Evolutionary conservation across 30 jellyfish, hydroid and myxozoan species (phyloP).

Genomic region (Catostylus mosaicus): DNA sequence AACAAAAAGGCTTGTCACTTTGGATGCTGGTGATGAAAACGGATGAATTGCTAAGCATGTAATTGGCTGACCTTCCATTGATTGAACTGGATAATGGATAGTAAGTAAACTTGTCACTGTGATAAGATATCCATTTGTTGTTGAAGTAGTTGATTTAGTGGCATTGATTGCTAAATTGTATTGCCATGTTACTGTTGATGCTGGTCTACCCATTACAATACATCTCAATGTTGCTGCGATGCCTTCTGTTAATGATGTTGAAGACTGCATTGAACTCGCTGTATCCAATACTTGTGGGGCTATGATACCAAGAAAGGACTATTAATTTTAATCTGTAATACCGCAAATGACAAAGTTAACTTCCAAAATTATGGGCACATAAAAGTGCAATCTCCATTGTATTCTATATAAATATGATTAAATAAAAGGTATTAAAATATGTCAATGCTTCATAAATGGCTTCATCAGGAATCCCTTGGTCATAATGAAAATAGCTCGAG

Average conservation of each 20-base stretch:
- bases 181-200: slow-evolving; percentile 3
- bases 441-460: too few relatives aligned
- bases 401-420: too few relatives aligned
- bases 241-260: slow-evolving; percentile 3
- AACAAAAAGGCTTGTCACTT: slow-evolving; percentile 1
- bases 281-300: background rate
- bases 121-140: background rate
- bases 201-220: slow-evolving; percentile 21
- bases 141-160: background rate
- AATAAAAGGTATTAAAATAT: too few relatives aligned
- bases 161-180: background rate
- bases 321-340: too few relatives aligned
- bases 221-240: background rate
- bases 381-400: too few relatives aligned
- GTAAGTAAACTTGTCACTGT: slow-evolving; percentile 6
- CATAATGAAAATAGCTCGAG: too few relatives aligned
- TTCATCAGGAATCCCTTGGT: too few relatives aligned
- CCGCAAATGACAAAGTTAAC: too few relatives aligned
- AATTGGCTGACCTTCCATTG: slow-evolving; percentile 5
- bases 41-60: slow-evolving; percentile 6
- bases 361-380: too few relatives aligned
- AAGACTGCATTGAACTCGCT: background rate
- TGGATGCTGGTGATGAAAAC: background rate
- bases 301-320: too few relatives aligned
- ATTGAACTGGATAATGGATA: background rate